Base-by-base conservation (phyloP, 2,888 invertebrate species). In the Abrostola tripartita region DNA sequence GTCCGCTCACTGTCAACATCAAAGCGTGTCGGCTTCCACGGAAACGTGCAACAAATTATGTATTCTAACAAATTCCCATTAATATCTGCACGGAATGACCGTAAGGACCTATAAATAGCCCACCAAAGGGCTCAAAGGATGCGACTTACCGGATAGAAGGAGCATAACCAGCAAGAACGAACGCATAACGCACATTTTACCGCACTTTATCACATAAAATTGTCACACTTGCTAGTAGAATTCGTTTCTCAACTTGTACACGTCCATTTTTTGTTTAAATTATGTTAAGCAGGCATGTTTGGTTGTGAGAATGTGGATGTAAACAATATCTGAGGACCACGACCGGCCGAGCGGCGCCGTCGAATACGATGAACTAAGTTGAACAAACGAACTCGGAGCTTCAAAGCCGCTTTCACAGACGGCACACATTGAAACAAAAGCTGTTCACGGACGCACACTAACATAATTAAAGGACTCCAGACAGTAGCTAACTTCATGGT, bases 71-170 rank as follows among this genome's bases (percentile, higher is more conserved):
- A 88, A 89, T 88, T 86, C 83, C 85, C 90, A 89, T 88, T 89
- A 89, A 90, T 90, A 90, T 86, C 85, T 88, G 87, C 88, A 85
- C 84, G 82, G 85, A 88, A 89, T 88, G 90, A 89, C 89, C 88
- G 88, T 90, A 89, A 85, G 81, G 82, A 85, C 84, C 88, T 92
- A 92, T 83, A 92, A 92, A 92, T 92, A 92, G 91, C 85, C 72
- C 77, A 73, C 76, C 82, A 81, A 86, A 90, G 88, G 87, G 85
- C 86, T 79, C 81, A 85, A 86, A 90, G 87, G 90, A 92, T 90
- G 88, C 87, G 79, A 89, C 94, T 93, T 89, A 93, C 93, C 93
- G 87, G 89, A 89, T 84, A 92, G 83, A 79, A 93, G 78, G 76
- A 94, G 84, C 76, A 87, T 83, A 76, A 88, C 78, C 78, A 89